phyloP scores from a whole-genome alignment of 1,140 invertebrate genomes.

The Cydia pomonella region DNA sequence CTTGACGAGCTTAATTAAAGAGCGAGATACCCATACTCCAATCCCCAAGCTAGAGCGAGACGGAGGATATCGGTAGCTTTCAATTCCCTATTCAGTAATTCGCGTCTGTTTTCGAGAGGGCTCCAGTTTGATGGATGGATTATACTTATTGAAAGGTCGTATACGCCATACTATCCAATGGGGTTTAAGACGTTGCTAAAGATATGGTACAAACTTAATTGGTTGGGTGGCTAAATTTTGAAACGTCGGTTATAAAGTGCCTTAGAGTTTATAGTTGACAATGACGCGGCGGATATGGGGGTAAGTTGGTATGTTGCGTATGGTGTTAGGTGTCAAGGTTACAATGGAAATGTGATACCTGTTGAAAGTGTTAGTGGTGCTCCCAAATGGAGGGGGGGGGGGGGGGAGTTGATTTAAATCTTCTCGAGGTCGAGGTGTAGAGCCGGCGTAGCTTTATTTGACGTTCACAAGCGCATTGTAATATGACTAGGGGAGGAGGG shows the following conservation, averaged over 20 bases:
- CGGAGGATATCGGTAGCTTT: slow-evolving; percentile 37
- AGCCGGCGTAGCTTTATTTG: no score
- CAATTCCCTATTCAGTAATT: slow-evolving; percentile 44
- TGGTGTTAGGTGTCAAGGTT: not conserved
- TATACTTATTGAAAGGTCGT: not conserved
- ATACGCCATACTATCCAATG: not conserved
- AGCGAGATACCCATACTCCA: slow-evolving; percentile 46
- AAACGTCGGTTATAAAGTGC: not conserved
- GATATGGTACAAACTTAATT: slow-evolving; percentile 16
- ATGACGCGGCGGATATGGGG: not conserved
- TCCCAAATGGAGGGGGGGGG: no score
- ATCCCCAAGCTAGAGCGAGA: slow-evolving; percentile 26
- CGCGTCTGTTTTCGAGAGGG: slow-evolving; percentile 33
- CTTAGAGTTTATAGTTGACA: not conserved
- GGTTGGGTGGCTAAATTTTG: slow-evolving; percentile 3
- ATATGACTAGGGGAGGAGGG: no score
- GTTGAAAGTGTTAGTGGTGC: not conserved
- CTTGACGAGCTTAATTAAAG: slow-evolving; percentile 64
- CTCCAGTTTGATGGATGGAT: slow-evolving; percentile 24
- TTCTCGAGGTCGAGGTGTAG: no score
- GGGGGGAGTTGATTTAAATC: no score
- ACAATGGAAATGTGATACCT: not conserved
- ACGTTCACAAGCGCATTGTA: no score
- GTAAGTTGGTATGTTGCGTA: not conserved
- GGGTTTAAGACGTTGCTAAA: not conserved